Evolutionary conservation across 2,113 vertebrate genomes (phyloP).

Genomic region (Nicator chloris): DNA sequence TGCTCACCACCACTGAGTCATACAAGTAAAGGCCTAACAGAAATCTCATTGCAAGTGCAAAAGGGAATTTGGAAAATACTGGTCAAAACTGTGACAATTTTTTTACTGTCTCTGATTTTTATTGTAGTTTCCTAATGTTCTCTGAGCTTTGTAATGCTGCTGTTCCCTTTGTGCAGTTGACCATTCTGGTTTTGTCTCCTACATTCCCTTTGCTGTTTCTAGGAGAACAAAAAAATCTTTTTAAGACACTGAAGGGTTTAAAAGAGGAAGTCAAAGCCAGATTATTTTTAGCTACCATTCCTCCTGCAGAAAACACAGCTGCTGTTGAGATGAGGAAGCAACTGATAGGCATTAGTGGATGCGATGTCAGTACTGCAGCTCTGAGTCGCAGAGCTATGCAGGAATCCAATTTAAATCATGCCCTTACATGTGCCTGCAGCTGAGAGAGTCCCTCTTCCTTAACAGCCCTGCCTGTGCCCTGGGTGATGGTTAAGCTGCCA

Average conservation of each 20-base stretch:
- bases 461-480: not conserved
- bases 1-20: not conserved
- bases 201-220: not conserved
- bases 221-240: not conserved
- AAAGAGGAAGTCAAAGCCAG: conserved; percentile 41
- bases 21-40: not conserved
- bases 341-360: not conserved
- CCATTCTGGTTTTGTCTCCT: not conserved
- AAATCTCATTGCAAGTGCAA: not conserved
- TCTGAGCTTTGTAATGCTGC: not conserved
- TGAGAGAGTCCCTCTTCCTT: not conserved
- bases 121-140: not conserved
- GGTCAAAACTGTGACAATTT: not conserved
- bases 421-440: not conserved
- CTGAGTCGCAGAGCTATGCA: not conserved
- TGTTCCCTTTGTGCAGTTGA: not conserved
- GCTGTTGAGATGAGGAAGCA: conserved; percentile 2
- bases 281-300: conserved; percentile 54
- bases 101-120: not conserved
- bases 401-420: not conserved
- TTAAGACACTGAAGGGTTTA: not conserved
- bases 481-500: not conserved
- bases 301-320: conserved; percentile 51
- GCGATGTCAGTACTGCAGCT: not conserved
- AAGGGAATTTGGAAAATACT: not conserved